Percentiles rank a stretch among this genome's conserved stretches.
Evolutionary conservation across 2,113 vertebrate genomes (phyloP).

Genomic region (Sturnus vulgaris): DNA sequence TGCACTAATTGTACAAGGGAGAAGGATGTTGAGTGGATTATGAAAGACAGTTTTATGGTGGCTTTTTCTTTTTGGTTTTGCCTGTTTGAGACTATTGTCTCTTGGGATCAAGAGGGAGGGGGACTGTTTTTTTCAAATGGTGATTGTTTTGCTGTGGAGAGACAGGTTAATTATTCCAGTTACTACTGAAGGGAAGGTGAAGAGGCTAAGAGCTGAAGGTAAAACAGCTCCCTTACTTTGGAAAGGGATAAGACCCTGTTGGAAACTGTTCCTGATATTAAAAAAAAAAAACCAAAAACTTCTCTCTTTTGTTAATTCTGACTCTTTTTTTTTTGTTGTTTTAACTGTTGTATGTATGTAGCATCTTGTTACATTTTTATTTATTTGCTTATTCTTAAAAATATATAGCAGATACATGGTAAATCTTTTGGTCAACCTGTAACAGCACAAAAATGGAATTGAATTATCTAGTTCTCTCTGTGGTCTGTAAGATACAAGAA

Average conservation of each 20-base stretch:
- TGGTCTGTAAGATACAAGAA: neutral
- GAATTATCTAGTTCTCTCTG: neutral
- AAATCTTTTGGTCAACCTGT: neutral
- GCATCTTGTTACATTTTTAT: neutral
- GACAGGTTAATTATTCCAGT: neutral
- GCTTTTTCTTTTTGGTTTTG: neutral
- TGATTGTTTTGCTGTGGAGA: neutral
- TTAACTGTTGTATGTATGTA: neutral
- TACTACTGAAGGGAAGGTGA: neutral
- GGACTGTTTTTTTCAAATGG: neutral
- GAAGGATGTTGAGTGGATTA: neutral
- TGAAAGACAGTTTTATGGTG: neutral
- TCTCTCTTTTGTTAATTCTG: neutral
- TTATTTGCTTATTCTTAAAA: neutral
- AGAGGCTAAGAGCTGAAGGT: neutral
- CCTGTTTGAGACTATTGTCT: neutral
- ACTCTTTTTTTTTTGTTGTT: fast-evolving
- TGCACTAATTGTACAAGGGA: neutral
- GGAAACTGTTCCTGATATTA: neutral
- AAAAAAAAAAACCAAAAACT: neutral
- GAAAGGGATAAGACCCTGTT: neutral
- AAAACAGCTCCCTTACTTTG: neutral
- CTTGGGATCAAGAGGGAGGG: neutral
- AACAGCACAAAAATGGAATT: neutral
- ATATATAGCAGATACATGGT: neutral